These are phyloP conservation scores for Trichonephila inaurata DNA, from an alignment of 1,140 invertebrate species.

Conservation along the genomic window DNA sequence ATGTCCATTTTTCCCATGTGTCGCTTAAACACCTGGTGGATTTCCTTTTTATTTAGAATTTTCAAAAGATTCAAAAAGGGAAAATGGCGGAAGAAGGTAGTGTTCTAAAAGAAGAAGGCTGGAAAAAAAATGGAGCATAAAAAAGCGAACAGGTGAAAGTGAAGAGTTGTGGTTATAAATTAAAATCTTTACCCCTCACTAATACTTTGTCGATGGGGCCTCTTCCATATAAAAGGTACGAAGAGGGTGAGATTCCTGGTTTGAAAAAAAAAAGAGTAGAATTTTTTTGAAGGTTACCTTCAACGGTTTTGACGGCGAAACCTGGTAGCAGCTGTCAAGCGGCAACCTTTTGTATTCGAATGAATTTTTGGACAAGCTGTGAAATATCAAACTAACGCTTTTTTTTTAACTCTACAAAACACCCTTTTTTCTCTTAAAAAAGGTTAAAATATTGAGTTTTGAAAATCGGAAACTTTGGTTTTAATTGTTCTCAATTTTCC, in stretches of 20 bases:
- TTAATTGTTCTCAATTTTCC: conserved; percentile 1
- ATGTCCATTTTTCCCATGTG: neutral
- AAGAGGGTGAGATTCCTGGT: conserved; percentile 1
- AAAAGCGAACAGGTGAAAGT: neutral
- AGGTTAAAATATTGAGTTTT: neutral
- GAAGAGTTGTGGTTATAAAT: conserved; percentile 17
- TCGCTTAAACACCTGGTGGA: conserved; percentile 8
- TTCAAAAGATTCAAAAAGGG: neutral
- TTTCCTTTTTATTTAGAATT: neutral
- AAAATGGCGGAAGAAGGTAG: neutral
- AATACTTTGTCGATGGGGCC: neutral
- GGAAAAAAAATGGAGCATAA: neutral
- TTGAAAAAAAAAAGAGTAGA: neutral
- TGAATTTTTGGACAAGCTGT: conserved; percentile 7
- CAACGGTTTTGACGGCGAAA: neutral
- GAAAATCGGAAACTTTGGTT: neutral
- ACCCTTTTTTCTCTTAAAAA: neutral
- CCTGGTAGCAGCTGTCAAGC: neutral
- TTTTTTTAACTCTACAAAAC: neutral
- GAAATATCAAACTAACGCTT: neutral
- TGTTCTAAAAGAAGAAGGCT: neutral
- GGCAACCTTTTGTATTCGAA: neutral
- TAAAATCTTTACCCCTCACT: neutral
- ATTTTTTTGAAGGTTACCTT: conserved; percentile 12
- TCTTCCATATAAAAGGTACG: neutral